Evolutionary conservation across 1,140 invertebrate genomes (phyloP), one percentile per base, ranked within the genome.

Genomic region (Atopsyche davidsoni): DNA sequence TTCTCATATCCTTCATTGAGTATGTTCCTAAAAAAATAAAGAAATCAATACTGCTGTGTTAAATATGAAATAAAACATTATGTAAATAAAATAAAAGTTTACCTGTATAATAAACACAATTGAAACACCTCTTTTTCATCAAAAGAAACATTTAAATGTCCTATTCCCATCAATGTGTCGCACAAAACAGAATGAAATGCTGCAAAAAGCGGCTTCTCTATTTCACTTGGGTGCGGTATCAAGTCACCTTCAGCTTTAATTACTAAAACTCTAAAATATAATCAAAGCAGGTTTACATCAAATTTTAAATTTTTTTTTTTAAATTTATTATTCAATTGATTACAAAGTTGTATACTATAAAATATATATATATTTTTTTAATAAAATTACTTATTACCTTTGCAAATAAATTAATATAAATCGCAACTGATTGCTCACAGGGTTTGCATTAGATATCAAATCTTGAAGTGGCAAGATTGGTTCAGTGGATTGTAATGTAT

Each of bases 241-340:
- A 14, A 3, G 21, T 35, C 17, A 7, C 31, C 36, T 19, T 40
- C 23, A 11, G 23, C 16, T 40, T 38, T 16, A 24, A 7, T 36
- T 13, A 40, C 19, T 40, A 48, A 40, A 19, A 39, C 34, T 19
- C 46, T 48, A 11, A 40, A 48, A 48, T 39, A 35, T 22, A 46
- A n/a, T n/a, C n/a, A n/a, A n/a, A n/a, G n/a, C n/a, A n/a, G n/a
- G n/a, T n/a, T n/a, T n/a, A n/a, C n/a, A n/a, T n/a, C n/a, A n/a
- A n/a, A n/a, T n/a, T n/a, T n/a, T n/a, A n/a, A n/a, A n/a, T n/a
- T n/a, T n/a, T n/a, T n/a, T n/a, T n/a, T n/a, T n/a, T n/a, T n/a
- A n/a, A n/a, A n/a, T n/a, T n/a, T n/a, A n/a, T n/a, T 23, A 36
- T 7, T 36, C 4, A 32, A 46, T 6, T 36, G 17, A 13, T 13